phyloP scores from a whole-genome alignment of 2,113 vertebrate species.

The Paradisaea rubra region DNA sequence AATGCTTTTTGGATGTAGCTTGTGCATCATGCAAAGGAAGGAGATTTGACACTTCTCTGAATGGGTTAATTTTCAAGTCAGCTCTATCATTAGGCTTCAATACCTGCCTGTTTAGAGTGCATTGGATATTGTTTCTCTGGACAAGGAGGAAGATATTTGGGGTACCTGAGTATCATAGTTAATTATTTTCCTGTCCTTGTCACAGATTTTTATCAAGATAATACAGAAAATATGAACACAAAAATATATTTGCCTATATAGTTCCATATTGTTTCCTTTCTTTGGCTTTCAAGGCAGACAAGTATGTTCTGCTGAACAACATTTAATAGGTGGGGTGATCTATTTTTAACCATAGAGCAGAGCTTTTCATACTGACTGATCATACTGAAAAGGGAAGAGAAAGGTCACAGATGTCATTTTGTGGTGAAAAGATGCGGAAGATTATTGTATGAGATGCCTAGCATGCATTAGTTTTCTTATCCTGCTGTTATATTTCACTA shows the following conservation, averaged over 20 bases:
- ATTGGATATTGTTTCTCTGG: not conserved
- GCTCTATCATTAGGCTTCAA: not conserved
- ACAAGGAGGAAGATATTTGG: not conserved
- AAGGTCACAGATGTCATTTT: conserved; percentile 24
- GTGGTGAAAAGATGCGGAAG: not conserved
- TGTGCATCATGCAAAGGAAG: not conserved
- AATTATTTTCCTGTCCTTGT: not conserved
- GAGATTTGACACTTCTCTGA: not conserved
- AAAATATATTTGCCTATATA: not conserved
- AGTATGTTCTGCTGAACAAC: not conserved
- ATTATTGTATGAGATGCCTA: not conserved
- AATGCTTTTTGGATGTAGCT: not conserved
- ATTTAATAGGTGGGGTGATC: not conserved
- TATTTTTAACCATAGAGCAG: not conserved
- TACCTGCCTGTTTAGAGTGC: not conserved
- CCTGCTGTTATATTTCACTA: not conserved
- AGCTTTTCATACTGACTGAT: not conserved
- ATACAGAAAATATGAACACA: not conserved
- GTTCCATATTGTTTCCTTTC: rapidly evolving
- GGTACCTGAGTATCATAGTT: not conserved
- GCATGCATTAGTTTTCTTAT: not conserved
- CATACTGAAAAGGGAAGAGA: not conserved
- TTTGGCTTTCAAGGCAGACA: not conserved
- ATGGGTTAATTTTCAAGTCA: not conserved
- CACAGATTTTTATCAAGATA: not conserved